Percentiles rank a stretch among this genome's conserved stretches.
phyloP scores from a whole-genome alignment of 2,797 vertebrate species.

The Rhynchotus rufescens region DNA sequence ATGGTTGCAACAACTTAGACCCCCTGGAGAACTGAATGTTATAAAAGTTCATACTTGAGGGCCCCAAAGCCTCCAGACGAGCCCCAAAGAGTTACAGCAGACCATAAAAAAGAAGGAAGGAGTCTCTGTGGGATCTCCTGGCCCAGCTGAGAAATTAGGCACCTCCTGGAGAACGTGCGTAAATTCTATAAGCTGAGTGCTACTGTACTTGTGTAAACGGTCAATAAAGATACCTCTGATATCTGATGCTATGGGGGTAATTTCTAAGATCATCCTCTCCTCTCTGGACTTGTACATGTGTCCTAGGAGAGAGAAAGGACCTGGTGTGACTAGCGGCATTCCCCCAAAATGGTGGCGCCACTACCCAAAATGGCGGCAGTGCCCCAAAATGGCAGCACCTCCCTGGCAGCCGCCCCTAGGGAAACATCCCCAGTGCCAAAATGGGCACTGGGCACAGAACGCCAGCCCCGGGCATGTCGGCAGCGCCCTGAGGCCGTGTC shows the following conservation, averaged over 20 bases:
- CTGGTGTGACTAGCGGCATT: background rate
- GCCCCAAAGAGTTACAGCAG: background rate
- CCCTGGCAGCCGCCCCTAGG: too few relatives aligned
- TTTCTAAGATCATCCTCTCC: background rate
- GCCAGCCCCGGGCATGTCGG: too few relatives aligned
- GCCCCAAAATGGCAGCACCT: background rate
- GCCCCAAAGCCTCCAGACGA: constrained; percentile 22
- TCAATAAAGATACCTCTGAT: constrained; percentile 76
- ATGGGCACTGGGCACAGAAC: too few relatives aligned
- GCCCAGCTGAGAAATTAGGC: constrained; percentile 31
- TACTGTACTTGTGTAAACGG: constrained; percentile 60
- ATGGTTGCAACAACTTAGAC: background rate
- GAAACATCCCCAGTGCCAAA: too few relatives aligned
- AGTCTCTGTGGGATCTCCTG: constrained; percentile 4
- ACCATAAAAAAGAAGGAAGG: background rate
- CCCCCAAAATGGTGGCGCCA: too few relatives aligned
- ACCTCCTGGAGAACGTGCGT: constrained; percentile 19
- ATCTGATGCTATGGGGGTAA: background rate
- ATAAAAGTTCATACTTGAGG: constrained; percentile 2
- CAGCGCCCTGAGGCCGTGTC: too few relatives aligned
- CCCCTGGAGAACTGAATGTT: constrained; percentile 9
- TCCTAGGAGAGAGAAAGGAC: background rate
- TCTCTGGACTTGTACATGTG: background rate
- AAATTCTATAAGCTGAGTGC: constrained; percentile 29
- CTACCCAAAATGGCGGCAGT: too few relatives aligned